Evolutionary conservation across 2,888 invertebrate genomes (phyloP), one percentile per base, ranked within the genome.

Genomic region (Drosophila borborema): DNA sequence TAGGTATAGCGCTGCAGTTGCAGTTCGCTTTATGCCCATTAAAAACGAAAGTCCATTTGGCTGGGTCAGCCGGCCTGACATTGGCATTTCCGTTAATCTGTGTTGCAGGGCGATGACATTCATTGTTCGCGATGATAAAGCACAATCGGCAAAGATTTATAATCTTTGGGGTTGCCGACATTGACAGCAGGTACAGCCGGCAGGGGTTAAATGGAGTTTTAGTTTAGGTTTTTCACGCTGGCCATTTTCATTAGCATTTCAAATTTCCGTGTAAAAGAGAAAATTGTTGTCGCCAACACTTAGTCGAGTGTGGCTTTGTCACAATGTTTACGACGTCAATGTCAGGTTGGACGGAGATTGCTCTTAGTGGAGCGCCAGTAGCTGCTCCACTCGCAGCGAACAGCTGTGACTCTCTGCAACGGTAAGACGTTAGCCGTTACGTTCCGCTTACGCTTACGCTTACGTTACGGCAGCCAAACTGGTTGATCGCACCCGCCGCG

Each of bases 401-500:
- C 72, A 66, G 74, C 74, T 73, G 61, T 53, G 61, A 16, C 71
- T 80, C 70, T 64, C 80, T 64, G 41, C 10, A 36, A 14, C 54
- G 31, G 23, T n/a, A 23, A 5, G 14, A 49, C 68, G 68, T 69
- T 18, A 53, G 58, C 34, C 80, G 78, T 40, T 54, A 40, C 55
- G 55, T 41, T 41, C 7, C 41, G 41, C 16, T 40, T 40, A 40
- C 38, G 36, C 36, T n/a, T 40, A 23, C 54, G 55, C 55, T 55
- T 31, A 55, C 55, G 85, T 80, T 78, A 59, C 66, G 64, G 65
- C 56, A 18, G 63, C 67, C 74, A 86, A 86, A 89, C 85, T 86
- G 87, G 85, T 89, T 85, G 88, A 86, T 86, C 78, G 87, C 84
- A 89, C 86, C 89, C 80, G 86, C 86, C 67, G 55, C 41, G 65